Conservation (phyloP, 2,888 invertebrate species). For the Nemotelus pantherinus region DNA sequence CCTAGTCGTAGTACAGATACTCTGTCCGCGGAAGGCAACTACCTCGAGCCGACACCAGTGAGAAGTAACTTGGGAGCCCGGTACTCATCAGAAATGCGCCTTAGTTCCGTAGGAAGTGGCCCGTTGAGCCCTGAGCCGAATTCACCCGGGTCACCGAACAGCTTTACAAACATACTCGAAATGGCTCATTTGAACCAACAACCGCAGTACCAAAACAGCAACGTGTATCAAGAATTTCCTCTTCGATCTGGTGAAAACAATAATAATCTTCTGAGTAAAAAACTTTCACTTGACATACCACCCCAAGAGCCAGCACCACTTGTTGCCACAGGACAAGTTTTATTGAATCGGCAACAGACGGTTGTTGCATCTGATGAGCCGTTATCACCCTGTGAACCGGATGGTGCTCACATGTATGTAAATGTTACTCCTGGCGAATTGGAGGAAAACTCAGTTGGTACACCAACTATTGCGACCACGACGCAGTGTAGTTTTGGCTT, state of each 20-base stretch:
- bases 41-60: slow-evolving; percentile 62
- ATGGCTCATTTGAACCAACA: slow-evolving; percentile 66
- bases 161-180: slow-evolving; percentile 67
- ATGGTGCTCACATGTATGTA: slow-evolving; percentile 65
- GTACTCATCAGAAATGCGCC: slow-evolving; percentile 52
- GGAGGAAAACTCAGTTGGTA: slow-evolving; percentile 41
- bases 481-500: slow-evolving; percentile 47
- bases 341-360: slow-evolving; percentile 13
- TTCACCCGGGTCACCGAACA: slow-evolving; percentile 68
- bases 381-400: slow-evolving; percentile 44
- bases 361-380: slow-evolving; percentile 32
- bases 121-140: slow-evolving; percentile 58
- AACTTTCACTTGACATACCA: slow-evolving; percentile 59
- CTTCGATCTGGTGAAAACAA: slow-evolving; percentile 64
- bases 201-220: slow-evolving; percentile 62
- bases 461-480: slow-evolving; percentile 39
- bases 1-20: slow-evolving; percentile 51
- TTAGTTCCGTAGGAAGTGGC: slow-evolving; percentile 57
- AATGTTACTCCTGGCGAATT: slow-evolving; percentile 64
- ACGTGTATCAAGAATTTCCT: slow-evolving; percentile 71
- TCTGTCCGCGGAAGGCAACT: slow-evolving; percentile 52
- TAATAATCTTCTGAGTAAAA: slow-evolving; percentile 53
- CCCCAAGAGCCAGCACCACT: slow-evolving; percentile 62
- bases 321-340: slow-evolving; percentile 46
- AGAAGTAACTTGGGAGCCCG: slow-evolving; percentile 53